Evolutionary conservation across 2,888 invertebrate species (phyloP).

Genomic region (Stenolophus ochropezus): DNA sequence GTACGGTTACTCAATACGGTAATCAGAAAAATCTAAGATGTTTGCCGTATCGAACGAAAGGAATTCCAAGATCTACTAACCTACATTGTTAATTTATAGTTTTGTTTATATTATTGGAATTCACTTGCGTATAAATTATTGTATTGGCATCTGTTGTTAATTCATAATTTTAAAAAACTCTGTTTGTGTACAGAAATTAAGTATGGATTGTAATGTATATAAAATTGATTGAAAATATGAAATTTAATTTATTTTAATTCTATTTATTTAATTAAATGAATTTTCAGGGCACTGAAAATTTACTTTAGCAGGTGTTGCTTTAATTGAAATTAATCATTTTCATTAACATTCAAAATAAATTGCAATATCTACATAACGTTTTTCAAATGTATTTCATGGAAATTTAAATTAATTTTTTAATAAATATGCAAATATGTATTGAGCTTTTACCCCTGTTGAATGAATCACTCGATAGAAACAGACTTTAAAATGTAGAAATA

Average conservation of each 20-base stretch:
- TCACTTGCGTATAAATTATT: not conserved
- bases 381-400: not conserved
- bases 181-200: not conserved
- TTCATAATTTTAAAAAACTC: not conserved
- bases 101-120: conserved; percentile 5
- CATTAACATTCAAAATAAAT: not conserved
- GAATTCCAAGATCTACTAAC: not conserved
- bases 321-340: not conserved
- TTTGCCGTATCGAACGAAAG: not conserved
- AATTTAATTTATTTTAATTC: not conserved
- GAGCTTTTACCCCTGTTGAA: not conserved
- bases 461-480: not conserved
- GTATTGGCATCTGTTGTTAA: not conserved
- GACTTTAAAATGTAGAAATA: not conserved
- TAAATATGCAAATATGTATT: not conserved
- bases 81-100: conserved; percentile 3
- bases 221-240: not conserved
- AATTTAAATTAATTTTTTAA: not conserved
- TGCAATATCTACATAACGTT: not conserved
- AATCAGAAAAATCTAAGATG: conserved; percentile 30
- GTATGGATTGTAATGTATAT: no score
- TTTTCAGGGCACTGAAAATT: not conserved
- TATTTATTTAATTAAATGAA: not conserved
- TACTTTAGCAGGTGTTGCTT: not conserved
- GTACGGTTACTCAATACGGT: conserved; percentile 5